Evolutionary conservation across 2,888 invertebrate genomes (phyloP).

Genomic region (Drosophila hamatofila): DNA sequence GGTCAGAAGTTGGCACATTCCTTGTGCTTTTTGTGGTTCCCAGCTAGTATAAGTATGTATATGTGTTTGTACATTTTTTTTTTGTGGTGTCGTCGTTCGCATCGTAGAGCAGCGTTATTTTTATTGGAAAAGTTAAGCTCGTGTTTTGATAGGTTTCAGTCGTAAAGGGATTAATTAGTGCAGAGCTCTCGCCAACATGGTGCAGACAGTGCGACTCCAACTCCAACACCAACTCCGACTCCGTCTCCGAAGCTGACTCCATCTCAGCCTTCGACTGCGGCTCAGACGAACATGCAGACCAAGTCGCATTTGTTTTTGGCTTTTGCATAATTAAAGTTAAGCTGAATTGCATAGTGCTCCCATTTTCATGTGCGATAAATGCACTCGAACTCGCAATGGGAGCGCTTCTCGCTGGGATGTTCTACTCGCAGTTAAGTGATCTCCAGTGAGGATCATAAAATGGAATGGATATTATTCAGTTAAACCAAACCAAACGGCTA

Average conservation of each 20-base stretch:
- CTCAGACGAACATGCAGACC: slow-evolving; percentile 38
- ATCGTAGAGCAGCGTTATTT: slow-evolving; percentile 72
- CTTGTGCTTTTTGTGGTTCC: slow-evolving; percentile 71
- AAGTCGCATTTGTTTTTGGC: slow-evolving; percentile 61
- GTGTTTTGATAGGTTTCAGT: slow-evolving; percentile 83
- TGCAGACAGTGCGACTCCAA: slow-evolving; percentile 43
- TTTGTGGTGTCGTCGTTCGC: slow-evolving; percentile 46
- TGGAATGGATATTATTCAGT: slow-evolving; percentile 6
- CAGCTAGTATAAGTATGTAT: slow-evolving; percentile 31
- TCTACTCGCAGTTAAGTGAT: neutral
- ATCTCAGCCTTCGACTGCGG: slow-evolving; percentile 4
- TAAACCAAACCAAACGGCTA: neutral
- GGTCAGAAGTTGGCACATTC: slow-evolving; percentile 77
- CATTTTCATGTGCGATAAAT: slow-evolving; percentile 20
- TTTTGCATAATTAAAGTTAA: slow-evolving; percentile 77
- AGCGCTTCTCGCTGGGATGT: slow-evolving; percentile 11
- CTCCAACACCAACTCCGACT: neutral
- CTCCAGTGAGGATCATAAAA: neutral
- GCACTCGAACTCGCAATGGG: slow-evolving; percentile 28
- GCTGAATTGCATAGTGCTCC: slow-evolving; percentile 58
- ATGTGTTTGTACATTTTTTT: slow-evolving; percentile 20
- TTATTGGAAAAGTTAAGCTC: slow-evolving; percentile 84
- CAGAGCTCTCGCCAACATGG: slow-evolving; percentile 70
- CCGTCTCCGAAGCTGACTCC: slow-evolving; percentile 2
- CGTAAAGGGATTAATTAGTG: slow-evolving; percentile 83